These are phyloP conservation scores for Calcarius ornatus DNA, from an alignment of 2,113 vertebrate genomes.

Conservation along the genomic window DNA sequence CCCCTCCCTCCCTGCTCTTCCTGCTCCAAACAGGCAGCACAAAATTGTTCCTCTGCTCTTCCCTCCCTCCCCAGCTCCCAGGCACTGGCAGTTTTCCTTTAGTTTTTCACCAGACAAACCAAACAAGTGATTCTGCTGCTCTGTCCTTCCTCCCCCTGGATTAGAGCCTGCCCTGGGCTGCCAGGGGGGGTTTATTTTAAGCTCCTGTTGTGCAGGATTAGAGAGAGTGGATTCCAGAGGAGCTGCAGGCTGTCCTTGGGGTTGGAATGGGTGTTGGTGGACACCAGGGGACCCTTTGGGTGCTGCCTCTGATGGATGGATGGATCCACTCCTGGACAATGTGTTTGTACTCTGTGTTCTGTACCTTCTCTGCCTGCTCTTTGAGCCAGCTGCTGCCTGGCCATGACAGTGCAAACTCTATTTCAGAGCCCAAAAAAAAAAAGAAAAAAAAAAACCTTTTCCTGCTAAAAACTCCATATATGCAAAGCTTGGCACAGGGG, in stretches of 20 bases:
- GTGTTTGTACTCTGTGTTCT: background rate
- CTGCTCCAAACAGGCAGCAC: background rate
- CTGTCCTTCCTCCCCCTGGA: background rate
- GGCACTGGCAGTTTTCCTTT: background rate
- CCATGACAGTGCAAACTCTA: background rate
- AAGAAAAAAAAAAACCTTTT: background rate
- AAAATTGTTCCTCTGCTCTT: background rate
- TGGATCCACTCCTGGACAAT: background rate
- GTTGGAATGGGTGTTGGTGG: background rate
- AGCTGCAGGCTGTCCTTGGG: background rate
- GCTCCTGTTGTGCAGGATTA: background rate
- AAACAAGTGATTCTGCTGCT: background rate
- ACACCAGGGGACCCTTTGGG: background rate
- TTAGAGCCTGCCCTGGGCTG: background rate
- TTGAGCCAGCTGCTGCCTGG: background rate
- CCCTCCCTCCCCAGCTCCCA: background rate
- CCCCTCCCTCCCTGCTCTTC: background rate
- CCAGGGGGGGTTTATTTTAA: background rate
- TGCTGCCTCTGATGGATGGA: background rate
- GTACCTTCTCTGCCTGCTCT: background rate
- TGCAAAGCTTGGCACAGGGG: background rate
- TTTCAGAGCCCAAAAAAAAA: background rate
- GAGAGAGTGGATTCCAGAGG: rapidly evolving
- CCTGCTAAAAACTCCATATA: background rate
- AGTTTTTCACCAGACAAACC: background rate